Evolutionary conservation across 1,140 invertebrate genomes (phyloP).

Genomic region (Danaus melanippus): DNA sequence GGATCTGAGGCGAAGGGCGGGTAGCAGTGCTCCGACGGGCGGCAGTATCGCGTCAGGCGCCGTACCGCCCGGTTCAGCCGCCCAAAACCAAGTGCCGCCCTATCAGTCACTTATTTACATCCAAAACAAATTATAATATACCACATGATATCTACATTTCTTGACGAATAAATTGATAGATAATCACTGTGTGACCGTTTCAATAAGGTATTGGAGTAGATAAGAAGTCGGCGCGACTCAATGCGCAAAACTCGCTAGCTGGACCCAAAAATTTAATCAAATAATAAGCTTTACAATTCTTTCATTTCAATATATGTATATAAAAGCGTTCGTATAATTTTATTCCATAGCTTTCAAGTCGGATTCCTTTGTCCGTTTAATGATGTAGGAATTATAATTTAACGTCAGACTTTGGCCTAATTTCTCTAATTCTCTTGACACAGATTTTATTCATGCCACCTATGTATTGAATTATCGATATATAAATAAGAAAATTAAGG

Average conservation of each 20-base stretch:
- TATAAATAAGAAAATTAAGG: too few species aligned
- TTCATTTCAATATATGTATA: too few species aligned
- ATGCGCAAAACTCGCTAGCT: conserved; percentile 55
- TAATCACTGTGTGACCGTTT: too few species aligned
- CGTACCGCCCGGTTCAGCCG: conserved; percentile 42
- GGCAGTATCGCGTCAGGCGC: conserved; percentile 63
- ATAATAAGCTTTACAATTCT: conserved; percentile 9
- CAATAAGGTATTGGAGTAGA: too few species aligned
- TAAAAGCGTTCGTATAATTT: too few species aligned
- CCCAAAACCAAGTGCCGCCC: conserved; percentile 28
- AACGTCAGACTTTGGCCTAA: conserved; percentile 27
- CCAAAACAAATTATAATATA: neutral
- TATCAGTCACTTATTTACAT: conserved; percentile 2
- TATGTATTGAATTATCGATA: too few species aligned
- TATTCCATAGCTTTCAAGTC: too few species aligned
- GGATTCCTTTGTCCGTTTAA: too few species aligned
- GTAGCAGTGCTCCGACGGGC: conserved; percentile 25
- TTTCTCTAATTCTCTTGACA: conserved; percentile 26
- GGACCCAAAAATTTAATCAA: conserved; percentile 25
- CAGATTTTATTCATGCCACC: conserved; percentile 15
- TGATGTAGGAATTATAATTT: too few species aligned
- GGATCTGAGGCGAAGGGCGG: conserved; percentile 32
- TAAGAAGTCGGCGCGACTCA: conserved; percentile 29
- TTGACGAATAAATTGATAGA: too few species aligned
- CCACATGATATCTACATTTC: too few species aligned